Conservation (phyloP, 2,113 vertebrate species). For the Ceuthmochares aereus region DNA sequence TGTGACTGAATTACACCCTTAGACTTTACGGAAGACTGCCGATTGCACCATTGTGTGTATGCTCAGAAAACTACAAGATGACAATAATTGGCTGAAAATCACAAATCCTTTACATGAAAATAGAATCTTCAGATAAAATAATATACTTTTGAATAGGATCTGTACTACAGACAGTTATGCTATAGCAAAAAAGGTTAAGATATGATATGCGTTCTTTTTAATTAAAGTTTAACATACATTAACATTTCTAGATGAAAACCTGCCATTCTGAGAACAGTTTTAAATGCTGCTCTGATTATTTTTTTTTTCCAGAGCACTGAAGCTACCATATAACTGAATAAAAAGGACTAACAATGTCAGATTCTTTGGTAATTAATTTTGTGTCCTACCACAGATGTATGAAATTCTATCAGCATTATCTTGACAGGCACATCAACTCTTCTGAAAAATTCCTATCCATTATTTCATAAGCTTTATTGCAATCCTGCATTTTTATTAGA, state of each 20-base stretch:
- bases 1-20: slow-evolving; percentile 11
- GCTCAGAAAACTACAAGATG: not conserved
- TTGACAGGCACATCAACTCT: slow-evolving; percentile 48
- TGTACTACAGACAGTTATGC: slow-evolving; percentile 53
- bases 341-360: slow-evolving; percentile 59
- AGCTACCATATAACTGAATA: slow-evolving; percentile 55
- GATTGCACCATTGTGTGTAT: not conserved
- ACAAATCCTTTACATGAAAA: slow-evolving; percentile 52
- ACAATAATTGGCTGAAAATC: slow-evolving; percentile 23
- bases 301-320: slow-evolving; percentile 63
- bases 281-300: slow-evolving; percentile 76
- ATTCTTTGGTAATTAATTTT: slow-evolving; percentile 57
- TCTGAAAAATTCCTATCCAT: slow-evolving; percentile 10
- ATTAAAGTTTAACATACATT: slow-evolving; percentile 78
- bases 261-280: slow-evolving; percentile 74
- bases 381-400: slow-evolving; percentile 43
- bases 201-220: slow-evolving; percentile 75
- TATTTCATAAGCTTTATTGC: not conserved
- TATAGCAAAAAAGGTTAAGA: slow-evolving; percentile 70
- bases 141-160: slow-evolving; percentile 43
- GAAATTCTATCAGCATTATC: slow-evolving; percentile 58
- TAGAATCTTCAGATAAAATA: slow-evolving; percentile 53
- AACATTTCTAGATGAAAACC: slow-evolving; percentile 79
- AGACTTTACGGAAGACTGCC: not conserved
- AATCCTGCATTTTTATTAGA: slow-evolving; percentile 38